Base-by-base conservation (phyloP, 2,113 vertebrate species). In the Halcyon malimbica region DNA sequence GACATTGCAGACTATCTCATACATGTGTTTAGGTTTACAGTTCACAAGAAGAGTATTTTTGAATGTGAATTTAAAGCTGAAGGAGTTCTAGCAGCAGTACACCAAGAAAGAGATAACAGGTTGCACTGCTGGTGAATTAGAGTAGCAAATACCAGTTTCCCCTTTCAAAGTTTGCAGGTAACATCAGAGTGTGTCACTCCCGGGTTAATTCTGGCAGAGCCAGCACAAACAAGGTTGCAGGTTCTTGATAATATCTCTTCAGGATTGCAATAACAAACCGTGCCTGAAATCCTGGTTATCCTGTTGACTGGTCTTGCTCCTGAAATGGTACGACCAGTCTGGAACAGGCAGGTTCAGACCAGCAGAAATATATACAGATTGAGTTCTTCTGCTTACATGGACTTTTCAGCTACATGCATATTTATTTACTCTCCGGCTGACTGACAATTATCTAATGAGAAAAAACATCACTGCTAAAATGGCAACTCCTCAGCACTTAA, bases 221-320 rank as follows among this genome's bases (percentile, higher is more conserved):
- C 51, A 48, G 62, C 50, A 41, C 59, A 91, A 83, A 63, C 90
- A 74, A 75, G 73, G 53, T 44, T 83, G 28, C 65, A 83, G 13
- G 19, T 89, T 82, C 90, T 57, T 87, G 95, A 94, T 95, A 64
- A 18, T 35, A 94, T 95, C 95, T 94, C 73, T 68, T 87, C 44
- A 54, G 50, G 73, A 84, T 87, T 96, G 92, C 86, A 89, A 50
- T 73, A 91, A 67, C 83, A 76, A 73, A 78, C 57, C 59, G 33
- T 92, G 86, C 89, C 65, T 95, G 94, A 96, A 92, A 95, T 54
- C 90, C 92, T 81, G 65, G 86, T 89, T 90, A 64, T 89, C 77
- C 81, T 93, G 26, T 84, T 75, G 80, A 56, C 77, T 74, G 53
- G 51, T 64, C 80, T 74, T 70, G 39, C 64, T 83, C 71, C 42